phyloP scores from a whole-genome alignment of 2,888 invertebrate species.

The Suillia variegata region DNA sequence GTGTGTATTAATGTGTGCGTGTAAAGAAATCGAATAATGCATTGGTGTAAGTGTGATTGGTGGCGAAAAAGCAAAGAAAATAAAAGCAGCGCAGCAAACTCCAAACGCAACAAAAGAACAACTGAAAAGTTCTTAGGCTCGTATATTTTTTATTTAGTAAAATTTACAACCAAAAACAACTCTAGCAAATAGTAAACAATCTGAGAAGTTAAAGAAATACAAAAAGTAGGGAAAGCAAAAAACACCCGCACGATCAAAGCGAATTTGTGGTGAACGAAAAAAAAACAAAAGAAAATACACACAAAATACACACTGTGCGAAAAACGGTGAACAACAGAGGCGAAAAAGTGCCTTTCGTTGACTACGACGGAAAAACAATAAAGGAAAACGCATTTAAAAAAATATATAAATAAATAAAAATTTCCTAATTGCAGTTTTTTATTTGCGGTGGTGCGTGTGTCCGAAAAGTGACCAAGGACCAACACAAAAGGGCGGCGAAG shows the following conservation, averaged over 20 bases:
- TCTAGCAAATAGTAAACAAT: not conserved
- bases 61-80: conserved; percentile 3
- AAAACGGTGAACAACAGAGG: conserved; percentile 8
- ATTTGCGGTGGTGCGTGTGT: too few species aligned
- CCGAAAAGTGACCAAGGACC: too few species aligned
- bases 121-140: not conserved
- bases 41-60: conserved; percentile 10
- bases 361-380: too few species aligned
- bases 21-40: conserved; percentile 19
- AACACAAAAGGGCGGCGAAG: not conserved
- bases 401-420: too few species aligned
- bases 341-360: too few species aligned
- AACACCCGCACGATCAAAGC: conserved; percentile 1
- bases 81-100: conserved; percentile 4
- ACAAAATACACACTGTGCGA: conserved; percentile 14
- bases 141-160: not conserved
- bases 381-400: too few species aligned
- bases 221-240: not conserved
- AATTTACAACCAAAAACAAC: not conserved
- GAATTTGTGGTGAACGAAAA: conserved; percentile 15
- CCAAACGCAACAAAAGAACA: conserved; percentile 10
- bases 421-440: too few species aligned
- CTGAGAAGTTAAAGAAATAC: too few species aligned
- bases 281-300: conserved; percentile 13
- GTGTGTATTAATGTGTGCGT: conserved; percentile 11